These are phyloP conservation scores for Macrotis lagotis DNA, from an alignment of 2,113 vertebrate species.

Conservation along the genomic window DNA sequence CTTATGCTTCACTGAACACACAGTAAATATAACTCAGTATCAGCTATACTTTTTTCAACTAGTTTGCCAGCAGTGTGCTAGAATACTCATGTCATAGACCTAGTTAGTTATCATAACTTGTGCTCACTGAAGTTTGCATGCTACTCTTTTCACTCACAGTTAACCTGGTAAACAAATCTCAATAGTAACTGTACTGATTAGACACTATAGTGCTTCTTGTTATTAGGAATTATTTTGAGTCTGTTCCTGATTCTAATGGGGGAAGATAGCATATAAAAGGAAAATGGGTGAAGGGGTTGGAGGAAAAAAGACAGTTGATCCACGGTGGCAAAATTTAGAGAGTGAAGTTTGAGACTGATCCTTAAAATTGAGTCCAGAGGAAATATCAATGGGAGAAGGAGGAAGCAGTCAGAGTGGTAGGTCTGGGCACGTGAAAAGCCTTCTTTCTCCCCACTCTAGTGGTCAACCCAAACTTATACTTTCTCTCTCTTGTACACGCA, in stretches of 20 bases:
- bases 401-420: background rate
- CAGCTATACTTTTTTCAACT: constrained; percentile 2
- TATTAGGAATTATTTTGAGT: background rate
- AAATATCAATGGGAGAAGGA: background rate
- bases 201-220: background rate
- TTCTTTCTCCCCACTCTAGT: background rate
- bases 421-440: background rate
- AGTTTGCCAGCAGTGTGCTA: background rate
- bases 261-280: background rate
- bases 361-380: background rate
- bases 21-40: constrained; percentile 10
- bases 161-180: background rate
- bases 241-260: background rate
- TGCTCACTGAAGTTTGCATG: background rate
- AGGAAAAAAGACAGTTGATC: background rate
- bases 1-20: background rate
- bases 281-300: background rate
- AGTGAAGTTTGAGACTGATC: background rate
- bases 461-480: background rate
- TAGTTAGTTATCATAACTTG: background rate
- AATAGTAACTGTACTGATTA: background rate
- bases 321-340: background rate
- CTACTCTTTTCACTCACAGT: constrained; percentile 30
- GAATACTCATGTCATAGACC: background rate
- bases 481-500: background rate